phyloP scores from a whole-genome alignment of 2,888 invertebrate species.

The Lagria hirta region DNA sequence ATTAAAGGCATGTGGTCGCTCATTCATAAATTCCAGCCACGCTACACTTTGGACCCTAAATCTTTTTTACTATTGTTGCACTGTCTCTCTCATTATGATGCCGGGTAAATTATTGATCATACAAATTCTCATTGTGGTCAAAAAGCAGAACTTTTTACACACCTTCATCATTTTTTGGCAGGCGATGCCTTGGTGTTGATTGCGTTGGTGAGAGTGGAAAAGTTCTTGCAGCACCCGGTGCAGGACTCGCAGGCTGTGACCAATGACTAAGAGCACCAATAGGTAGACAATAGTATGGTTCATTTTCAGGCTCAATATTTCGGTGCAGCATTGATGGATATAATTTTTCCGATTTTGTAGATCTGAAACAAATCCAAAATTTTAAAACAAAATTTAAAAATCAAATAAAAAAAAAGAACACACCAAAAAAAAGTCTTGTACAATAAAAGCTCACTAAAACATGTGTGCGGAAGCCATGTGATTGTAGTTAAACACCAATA shows the following conservation, averaged over 20 bases:
- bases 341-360: slow-evolving; percentile 92
- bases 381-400: too few species aligned
- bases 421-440: slow-evolving; percentile 7
- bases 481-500: neutral
- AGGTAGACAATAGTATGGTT: slow-evolving; percentile 83
- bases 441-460: slow-evolving; percentile 37
- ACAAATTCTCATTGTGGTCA: too few species aligned
- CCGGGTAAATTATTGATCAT: too few species aligned
- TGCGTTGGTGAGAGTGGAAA: slow-evolving; percentile 64
- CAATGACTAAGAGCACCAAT: slow-evolving; percentile 65
- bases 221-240: slow-evolving; percentile 57
- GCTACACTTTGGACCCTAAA: too few species aligned
- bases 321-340: slow-evolving; percentile 89
- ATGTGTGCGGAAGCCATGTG: slow-evolving; percentile 12
- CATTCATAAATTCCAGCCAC: too few species aligned
- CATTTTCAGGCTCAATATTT: slow-evolving; percentile 79
- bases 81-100: too few species aligned
- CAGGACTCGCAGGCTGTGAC: slow-evolving; percentile 75
- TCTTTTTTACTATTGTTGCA: too few species aligned
- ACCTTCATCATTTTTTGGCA: slow-evolving; percentile 72
- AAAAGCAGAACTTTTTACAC: too few species aligned
- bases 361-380: slow-evolving; percentile 61
- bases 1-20: too few species aligned
- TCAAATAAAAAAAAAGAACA: neutral
- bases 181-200: slow-evolving; percentile 59